phyloP scores from a whole-genome alignment of 53 echinoderm and acorn worm species.

The Arbacia lixula region DNA sequence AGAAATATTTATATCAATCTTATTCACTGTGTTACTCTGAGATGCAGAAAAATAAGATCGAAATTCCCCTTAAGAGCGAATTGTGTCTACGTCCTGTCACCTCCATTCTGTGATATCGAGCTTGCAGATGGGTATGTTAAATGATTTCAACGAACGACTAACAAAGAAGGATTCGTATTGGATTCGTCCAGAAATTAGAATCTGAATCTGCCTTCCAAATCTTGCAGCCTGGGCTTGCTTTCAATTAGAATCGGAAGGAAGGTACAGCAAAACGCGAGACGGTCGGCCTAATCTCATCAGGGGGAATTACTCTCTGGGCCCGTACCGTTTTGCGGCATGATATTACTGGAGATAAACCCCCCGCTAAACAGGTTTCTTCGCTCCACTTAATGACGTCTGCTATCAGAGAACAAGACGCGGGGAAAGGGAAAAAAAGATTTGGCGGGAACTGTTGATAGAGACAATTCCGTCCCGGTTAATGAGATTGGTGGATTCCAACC shows the following conservation, averaged over 20 bases:
- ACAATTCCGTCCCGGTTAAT: conserved; percentile 37
- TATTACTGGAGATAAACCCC: conserved; percentile 15
- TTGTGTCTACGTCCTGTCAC: no score
- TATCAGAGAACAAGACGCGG: background rate
- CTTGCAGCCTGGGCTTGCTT: no score
- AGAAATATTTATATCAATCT: no score
- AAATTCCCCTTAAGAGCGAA: no score
- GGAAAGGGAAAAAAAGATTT: conserved; percentile 8
- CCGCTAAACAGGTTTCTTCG: conserved; percentile 3
- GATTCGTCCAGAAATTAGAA: no score
- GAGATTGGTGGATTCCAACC: conserved; percentile 37
- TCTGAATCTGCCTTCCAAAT: no score
- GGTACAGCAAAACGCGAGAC: conserved; percentile 27
- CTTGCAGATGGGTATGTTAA: no score
- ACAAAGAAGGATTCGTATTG: no score
- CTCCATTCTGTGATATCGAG: no score
- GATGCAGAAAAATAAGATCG: no score
- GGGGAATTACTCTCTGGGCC: background rate
- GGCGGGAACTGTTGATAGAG: conserved; percentile 14
- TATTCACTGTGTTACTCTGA: no score
- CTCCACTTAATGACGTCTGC: background rate
- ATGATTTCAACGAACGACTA: no score
- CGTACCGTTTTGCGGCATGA: conserved; percentile 21
- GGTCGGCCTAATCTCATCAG: conserved; percentile 30
- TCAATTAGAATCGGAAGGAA: conserved; percentile 43